These are phyloP conservation scores for Zaprionus camerounensis DNA, from an alignment of 1,140 invertebrate genomes.

Conservation along the genomic window DNA sequence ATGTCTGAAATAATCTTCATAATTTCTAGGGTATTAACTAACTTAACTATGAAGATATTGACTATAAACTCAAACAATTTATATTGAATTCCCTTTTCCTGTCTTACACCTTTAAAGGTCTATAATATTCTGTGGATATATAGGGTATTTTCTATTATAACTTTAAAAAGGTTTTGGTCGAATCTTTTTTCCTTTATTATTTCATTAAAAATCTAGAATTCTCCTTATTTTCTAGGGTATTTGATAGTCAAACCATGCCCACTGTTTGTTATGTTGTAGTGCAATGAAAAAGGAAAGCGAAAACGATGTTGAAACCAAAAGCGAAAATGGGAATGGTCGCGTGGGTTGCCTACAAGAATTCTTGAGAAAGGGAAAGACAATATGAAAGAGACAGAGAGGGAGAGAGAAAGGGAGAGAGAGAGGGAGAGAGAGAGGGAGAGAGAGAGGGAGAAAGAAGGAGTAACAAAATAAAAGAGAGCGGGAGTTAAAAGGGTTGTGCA, in stretches of 20 bases:
- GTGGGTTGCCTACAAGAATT: slow-evolving; percentile 51
- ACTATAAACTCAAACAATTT: no score
- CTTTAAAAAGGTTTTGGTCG: no score
- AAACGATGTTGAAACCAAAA: slow-evolving; percentile 53
- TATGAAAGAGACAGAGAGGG: not conserved
- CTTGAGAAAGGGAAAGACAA: slow-evolving; percentile 36
- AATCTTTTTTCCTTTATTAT: no score
- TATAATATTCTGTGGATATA: no score
- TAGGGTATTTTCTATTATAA: no score
- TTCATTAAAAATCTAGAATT: no score
- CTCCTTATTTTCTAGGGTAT: not conserved
- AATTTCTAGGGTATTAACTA: no score
- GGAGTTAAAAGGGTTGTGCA: slow-evolving; percentile 19
- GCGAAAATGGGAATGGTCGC: slow-evolving; percentile 61
- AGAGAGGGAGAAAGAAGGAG: no score
- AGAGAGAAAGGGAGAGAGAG: slow-evolving; percentile 26
- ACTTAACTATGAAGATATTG: no score
- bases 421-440: slow-evolving; percentile 8
- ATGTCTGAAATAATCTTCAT: no score
- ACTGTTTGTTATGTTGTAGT: not conserved
- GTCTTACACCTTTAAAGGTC: no score
- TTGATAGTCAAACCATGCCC: not conserved
- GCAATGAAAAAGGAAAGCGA: slow-evolving; percentile 73
- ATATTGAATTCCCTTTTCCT: no score
- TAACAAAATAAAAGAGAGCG: not conserved